A percentile compares a stretch with the other conserved stretches of the same genome.
Evolutionary conservation across 2,797 vertebrate species (phyloP).

Genomic region (Sebastes ruberrimus): DNA sequence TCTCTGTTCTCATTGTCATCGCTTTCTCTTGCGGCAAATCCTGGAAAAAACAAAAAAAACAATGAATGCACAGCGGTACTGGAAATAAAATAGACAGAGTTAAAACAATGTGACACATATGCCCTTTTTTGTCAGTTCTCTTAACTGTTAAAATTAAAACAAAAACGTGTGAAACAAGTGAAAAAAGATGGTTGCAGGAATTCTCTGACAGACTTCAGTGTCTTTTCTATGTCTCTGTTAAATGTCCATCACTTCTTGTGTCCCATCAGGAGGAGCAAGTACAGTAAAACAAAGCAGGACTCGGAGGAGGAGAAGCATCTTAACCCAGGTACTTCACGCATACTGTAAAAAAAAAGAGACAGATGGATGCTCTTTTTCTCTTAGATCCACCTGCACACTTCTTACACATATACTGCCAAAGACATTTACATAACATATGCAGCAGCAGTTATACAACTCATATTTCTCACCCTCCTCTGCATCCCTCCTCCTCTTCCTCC

Average conservation of each 20-base stretch:
- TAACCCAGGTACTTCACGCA: conserved; percentile 89
- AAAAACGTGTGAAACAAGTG: not conserved
- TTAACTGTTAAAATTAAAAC: conserved; percentile 7
- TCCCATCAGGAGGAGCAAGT: conserved; percentile 91
- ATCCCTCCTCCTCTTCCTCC: conserved; percentile 18
- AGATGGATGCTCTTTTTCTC: conserved; percentile 23
- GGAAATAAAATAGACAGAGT: conserved; percentile 8
- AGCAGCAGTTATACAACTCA: conserved; percentile 59
- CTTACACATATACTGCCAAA: conserved; percentile 28
- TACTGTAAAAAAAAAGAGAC: not conserved
- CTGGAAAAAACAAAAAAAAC: conserved; percentile 5
- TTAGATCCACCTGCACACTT: conserved; percentile 39
- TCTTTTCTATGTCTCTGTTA: not conserved
- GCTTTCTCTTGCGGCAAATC: conserved; percentile 53
- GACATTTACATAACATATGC: conserved; percentile 66
- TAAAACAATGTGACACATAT: conserved; percentile 21
- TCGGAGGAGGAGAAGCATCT: conserved; percentile 98
- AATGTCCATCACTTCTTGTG: conserved; percentile 29
- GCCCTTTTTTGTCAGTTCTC: not conserved
- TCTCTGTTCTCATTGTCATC: conserved; percentile 65
- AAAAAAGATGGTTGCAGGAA: not conserved
- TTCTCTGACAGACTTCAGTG: not conserved
- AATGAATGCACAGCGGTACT: conserved; percentile 1
- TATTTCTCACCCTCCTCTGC: conserved; percentile 56
- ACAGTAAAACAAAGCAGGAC: conserved; percentile 99